phyloP scores from a whole-genome alignment of 2,797 vertebrate species.

The Myripristis murdjan region DNA sequence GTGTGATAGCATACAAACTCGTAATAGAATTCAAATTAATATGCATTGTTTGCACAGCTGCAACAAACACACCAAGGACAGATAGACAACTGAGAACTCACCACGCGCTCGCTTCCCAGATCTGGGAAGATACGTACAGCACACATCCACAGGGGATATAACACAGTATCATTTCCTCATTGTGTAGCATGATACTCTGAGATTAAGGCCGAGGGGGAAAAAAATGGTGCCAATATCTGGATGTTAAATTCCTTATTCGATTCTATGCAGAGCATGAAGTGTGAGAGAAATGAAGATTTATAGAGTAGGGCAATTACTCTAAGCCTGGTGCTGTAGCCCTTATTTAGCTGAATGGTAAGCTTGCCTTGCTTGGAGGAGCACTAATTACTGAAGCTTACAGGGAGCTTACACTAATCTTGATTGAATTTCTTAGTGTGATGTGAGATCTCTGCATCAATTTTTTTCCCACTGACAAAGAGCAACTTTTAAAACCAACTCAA shows the following conservation, averaged over 20 bases:
- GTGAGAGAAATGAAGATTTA: conserved; percentile 74
- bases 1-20: conserved; percentile 54
- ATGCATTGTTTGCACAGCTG: conserved; percentile 70
- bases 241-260: conserved; percentile 68
- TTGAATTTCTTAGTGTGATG: conserved; percentile 74
- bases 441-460: conserved; percentile 68
- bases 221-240: conserved; percentile 38
- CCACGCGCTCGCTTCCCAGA: conserved; percentile 42
- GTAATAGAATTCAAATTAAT: conserved; percentile 56
- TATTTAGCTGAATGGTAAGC: conserved; percentile 71
- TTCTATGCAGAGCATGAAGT: conserved; percentile 62
- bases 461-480: conserved; percentile 68
- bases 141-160: conserved; percentile 17
- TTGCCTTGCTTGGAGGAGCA: conserved; percentile 70
- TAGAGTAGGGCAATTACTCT: conserved; percentile 70
- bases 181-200: conserved; percentile 33
- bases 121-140: neutral
- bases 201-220: conserved; percentile 42
- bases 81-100: conserved; percentile 57
- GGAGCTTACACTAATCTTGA: conserved; percentile 78
- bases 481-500: conserved; percentile 58
- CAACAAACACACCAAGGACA: conserved; percentile 58
- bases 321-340: conserved; percentile 60
- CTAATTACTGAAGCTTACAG: conserved; percentile 78
- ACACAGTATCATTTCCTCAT: conserved; percentile 42